Evolutionary conservation across 1,140 invertebrate genomes (phyloP).

Genomic region (Drosophila bocqueti): DNA sequence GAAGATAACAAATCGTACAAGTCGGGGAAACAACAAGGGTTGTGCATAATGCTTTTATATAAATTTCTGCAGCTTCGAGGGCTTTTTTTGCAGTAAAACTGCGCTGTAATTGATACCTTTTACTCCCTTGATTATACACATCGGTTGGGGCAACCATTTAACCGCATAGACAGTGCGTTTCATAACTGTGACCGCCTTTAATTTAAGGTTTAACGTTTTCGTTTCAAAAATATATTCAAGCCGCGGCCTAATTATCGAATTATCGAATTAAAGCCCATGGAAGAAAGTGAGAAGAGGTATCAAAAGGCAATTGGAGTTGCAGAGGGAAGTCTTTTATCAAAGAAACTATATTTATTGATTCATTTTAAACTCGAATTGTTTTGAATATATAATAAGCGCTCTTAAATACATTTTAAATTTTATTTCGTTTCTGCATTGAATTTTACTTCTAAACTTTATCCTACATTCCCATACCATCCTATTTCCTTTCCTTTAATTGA

Average conservation of each 20-base stretch:
- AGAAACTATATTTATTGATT: neutral
- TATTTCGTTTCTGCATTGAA: no score
- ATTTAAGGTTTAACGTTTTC: neutral
- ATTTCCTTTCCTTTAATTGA: no score
- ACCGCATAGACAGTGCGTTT: constrained; percentile 43
- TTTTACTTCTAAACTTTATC: neutral
- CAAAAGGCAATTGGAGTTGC: neutral
- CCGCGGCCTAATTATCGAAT: constrained; percentile 13
- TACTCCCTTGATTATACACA: constrained; percentile 41
- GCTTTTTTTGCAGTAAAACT: constrained; percentile 7
- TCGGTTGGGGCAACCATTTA: constrained; percentile 18
- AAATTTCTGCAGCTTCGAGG: constrained; percentile 28
- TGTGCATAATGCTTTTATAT: constrained; percentile 35
- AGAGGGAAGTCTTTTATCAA: neutral
- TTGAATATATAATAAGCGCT: neutral
- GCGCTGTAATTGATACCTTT: constrained; percentile 43
- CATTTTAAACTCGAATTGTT: neutral
- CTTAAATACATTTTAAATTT: no score
- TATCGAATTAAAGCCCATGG: neutral
- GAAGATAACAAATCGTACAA: constrained; percentile 36
- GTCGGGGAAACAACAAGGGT: constrained; percentile 41
- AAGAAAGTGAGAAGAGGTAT: neutral
- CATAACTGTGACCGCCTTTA: constrained; percentile 21
- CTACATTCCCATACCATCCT: no score
- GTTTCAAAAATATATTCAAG: constrained; percentile 1